Evolutionary conservation across 2,888 invertebrate species (phyloP).

Genomic region (Erebia palarica): DNA sequence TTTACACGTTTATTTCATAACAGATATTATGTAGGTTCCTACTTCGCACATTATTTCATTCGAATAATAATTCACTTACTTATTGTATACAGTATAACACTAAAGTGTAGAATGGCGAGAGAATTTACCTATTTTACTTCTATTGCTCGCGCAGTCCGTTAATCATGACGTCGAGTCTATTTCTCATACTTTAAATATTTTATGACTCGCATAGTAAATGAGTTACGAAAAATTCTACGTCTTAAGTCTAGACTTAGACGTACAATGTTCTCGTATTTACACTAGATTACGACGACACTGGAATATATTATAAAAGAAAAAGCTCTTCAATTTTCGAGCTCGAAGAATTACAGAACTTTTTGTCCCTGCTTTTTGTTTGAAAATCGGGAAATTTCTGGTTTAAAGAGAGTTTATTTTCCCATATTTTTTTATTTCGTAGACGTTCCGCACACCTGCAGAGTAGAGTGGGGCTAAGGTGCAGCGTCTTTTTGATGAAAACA

Average conservation of each 20-base stretch:
- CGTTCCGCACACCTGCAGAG: no score
- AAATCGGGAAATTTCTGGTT: not conserved
- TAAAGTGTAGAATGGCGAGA: not conserved
- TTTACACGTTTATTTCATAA: no score
- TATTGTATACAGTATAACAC: not conserved
- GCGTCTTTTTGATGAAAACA: no score
- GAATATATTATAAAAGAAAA: slow-evolving; percentile 13
- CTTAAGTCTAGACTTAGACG: slow-evolving; percentile 29
- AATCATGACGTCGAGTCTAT: not conserved
- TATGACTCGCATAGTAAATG: slow-evolving; percentile 26
- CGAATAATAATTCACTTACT: no score
- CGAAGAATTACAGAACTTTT: not conserved
- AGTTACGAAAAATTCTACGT: slow-evolving; percentile 11
- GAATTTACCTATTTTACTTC: not conserved
- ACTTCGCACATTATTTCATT: no score
- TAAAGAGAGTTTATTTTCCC: not conserved
- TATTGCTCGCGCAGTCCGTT: not conserved
- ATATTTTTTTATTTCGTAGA: no score
- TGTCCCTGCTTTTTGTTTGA: not conserved
- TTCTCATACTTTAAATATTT: slow-evolving; percentile 15
- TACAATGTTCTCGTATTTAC: slow-evolving; percentile 30
- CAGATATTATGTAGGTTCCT: no score
- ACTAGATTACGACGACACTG: slow-evolving; percentile 27
- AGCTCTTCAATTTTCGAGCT: slow-evolving; percentile 17
- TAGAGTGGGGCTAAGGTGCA: no score